Percentiles rank a stretch among this genome's conserved stretches.
Evolutionary conservation across 2,888 invertebrate genomes (phyloP).

Genomic region (Dasypogon diadema): DNA sequence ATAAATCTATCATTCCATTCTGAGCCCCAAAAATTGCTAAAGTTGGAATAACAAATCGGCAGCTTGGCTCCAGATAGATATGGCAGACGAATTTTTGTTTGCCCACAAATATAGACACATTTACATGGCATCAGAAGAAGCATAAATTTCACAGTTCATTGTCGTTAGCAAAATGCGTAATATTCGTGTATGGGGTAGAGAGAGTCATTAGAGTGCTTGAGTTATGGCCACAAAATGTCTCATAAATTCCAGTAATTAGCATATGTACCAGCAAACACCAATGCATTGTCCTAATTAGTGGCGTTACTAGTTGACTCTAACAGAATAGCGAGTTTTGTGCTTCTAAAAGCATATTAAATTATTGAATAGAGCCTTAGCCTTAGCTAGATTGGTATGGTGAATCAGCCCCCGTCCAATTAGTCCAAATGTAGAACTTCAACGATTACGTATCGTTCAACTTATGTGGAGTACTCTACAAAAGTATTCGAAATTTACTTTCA

Average conservation of each 20-base stretch:
- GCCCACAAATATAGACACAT: slow-evolving; percentile 3
- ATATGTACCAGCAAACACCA: neutral
- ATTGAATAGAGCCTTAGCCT: no score
- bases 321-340: no score
- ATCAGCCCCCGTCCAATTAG: no score
- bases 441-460: no score
- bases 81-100: neutral
- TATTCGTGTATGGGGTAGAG: slow-evolving; percentile 6
- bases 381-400: no score
- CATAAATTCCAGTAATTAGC: slow-evolving; percentile 33
- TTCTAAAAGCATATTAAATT: no score
- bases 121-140: slow-evolving; percentile 21
- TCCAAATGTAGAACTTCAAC: no score
- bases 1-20: neutral
- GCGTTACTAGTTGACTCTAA: no score
- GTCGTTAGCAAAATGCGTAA: slow-evolving; percentile 36
- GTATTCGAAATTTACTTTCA: no score
- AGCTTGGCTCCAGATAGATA: neutral
- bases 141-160: slow-evolving; percentile 42
- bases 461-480: no score
- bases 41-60: slow-evolving; percentile 10
- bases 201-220: slow-evolving; percentile 2
- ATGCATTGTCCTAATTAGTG: neutral
- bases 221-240: slow-evolving; percentile 17
- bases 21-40: neutral